Evolutionary conservation across 1,140 invertebrate species (phyloP).

Genomic region (Formica exsecta): DNA sequence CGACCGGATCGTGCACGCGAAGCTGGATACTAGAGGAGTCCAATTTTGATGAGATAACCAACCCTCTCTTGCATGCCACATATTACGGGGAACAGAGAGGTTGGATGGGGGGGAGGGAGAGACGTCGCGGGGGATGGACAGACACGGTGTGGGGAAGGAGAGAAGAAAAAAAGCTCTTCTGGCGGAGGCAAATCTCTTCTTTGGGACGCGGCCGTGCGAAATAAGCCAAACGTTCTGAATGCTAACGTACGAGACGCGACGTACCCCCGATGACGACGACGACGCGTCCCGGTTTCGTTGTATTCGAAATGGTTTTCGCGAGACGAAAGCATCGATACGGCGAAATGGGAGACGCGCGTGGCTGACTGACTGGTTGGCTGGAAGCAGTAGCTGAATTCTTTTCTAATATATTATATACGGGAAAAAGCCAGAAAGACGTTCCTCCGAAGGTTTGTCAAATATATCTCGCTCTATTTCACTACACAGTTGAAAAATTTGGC

Average conservation of each 20-base stretch:
- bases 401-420: background rate
- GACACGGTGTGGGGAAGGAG: slow-evolving; percentile 43
- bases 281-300: slow-evolving; percentile 63
- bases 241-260: slow-evolving; percentile 83
- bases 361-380: slow-evolving; percentile 23
- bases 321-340: slow-evolving; percentile 70
- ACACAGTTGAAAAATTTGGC: no score
- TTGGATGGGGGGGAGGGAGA: background rate
- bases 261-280: slow-evolving; percentile 46
- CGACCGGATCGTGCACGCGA: slow-evolving; percentile 67
- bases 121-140: slow-evolving; percentile 25
- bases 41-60: slow-evolving; percentile 86
- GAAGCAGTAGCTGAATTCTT: slow-evolving; percentile 17
- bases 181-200: slow-evolving; percentile 86
- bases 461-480: background rate
- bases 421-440: slow-evolving; percentile 3
- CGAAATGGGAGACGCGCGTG: slow-evolving; percentile 56
- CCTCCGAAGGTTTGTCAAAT: background rate
- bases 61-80: slow-evolving; percentile 78
- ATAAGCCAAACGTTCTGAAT: slow-evolving; percentile 86
- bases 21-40: slow-evolving; percentile 79
- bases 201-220: slow-evolving; percentile 85
- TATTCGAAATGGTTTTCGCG: slow-evolving; percentile 48
- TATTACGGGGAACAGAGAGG: slow-evolving; percentile 69
- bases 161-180: slow-evolving; percentile 82